phyloP scores from a whole-genome alignment of 2,888 invertebrate species.

The Chloromyia formosa region DNA sequence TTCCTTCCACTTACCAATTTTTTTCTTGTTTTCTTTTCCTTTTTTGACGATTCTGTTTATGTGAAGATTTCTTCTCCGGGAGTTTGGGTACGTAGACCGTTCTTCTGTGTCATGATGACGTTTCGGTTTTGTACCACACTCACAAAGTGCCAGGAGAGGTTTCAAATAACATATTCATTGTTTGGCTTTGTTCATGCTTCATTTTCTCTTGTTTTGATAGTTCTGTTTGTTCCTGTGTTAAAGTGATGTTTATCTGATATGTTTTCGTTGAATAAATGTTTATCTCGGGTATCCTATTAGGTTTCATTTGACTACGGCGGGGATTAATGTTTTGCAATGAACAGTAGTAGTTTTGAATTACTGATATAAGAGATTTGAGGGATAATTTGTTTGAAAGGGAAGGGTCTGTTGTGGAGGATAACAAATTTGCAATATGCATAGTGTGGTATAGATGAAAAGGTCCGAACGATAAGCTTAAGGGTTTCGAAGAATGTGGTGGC shows the following conservation, averaged over 20 bases:
- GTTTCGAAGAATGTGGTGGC: too few species aligned
- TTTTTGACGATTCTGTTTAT: not conserved
- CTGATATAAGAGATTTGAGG: too few species aligned
- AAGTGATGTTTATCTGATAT: not conserved
- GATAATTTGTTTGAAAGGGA: too few species aligned
- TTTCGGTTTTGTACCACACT: too few species aligned
- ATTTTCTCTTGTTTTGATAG: not conserved
- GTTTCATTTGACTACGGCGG: not conserved
- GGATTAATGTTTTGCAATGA: not conserved
- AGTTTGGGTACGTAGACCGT: not conserved
- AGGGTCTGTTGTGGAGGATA: too few species aligned
- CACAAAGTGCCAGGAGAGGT: not conserved
- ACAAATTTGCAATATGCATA: too few species aligned
- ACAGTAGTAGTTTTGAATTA: too few species aligned
- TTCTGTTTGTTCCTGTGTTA: slow-evolving; percentile 17
- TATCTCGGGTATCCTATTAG: not conserved
- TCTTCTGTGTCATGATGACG: slow-evolving; percentile 9
- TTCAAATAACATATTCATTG: slow-evolving; percentile 32
- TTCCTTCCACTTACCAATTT: not conserved
- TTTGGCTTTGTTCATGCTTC: slow-evolving; percentile 28
- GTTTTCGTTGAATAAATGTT: not conserved
- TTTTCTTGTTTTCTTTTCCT: not conserved
- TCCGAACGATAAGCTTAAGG: too few species aligned
- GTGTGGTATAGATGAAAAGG: too few species aligned
- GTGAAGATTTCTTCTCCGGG: not conserved